Evolutionary conservation across 2,888 invertebrate species (phyloP).

Genomic region (Latrodectus hesperus): DNA sequence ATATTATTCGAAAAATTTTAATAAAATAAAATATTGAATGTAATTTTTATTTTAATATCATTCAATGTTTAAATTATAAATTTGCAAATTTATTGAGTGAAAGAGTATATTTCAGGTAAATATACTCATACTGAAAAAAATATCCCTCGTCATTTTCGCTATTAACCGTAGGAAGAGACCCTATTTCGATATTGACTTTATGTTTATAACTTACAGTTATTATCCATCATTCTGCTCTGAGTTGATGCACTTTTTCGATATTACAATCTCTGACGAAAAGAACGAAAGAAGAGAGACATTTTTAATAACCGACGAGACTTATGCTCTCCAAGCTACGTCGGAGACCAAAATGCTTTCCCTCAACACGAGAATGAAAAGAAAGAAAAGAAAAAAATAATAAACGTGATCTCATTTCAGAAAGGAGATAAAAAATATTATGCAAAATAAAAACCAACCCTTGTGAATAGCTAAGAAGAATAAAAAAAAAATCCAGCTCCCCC

Average conservation of each 20-base stretch:
- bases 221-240: not conserved
- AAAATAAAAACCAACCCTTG: not conserved
- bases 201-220: not conserved
- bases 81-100: too few species aligned
- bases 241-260: not conserved
- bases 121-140: too few species aligned
- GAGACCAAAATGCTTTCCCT: constrained; percentile 36
- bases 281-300: constrained; percentile 2
- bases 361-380: not conserved
- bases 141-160: too few species aligned
- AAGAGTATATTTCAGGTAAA: too few species aligned
- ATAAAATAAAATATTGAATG: too few species aligned
- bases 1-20: too few species aligned
- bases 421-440: not conserved
- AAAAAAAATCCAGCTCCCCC: not conserved
- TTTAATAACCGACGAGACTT: constrained; percentile 37
- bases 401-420: not conserved
- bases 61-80: too few species aligned
- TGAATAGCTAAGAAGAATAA: not conserved
- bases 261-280: not conserved
- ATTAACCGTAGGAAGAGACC: too few species aligned
- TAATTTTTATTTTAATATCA: too few species aligned
- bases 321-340: constrained; percentile 22
- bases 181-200: not conserved
- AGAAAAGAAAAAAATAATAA: constrained; percentile 1